Evolutionary conservation across 2,888 invertebrate species (phyloP), one percentile per base, ranked within the genome.

Genomic region (Aphidius colemani): DNA sequence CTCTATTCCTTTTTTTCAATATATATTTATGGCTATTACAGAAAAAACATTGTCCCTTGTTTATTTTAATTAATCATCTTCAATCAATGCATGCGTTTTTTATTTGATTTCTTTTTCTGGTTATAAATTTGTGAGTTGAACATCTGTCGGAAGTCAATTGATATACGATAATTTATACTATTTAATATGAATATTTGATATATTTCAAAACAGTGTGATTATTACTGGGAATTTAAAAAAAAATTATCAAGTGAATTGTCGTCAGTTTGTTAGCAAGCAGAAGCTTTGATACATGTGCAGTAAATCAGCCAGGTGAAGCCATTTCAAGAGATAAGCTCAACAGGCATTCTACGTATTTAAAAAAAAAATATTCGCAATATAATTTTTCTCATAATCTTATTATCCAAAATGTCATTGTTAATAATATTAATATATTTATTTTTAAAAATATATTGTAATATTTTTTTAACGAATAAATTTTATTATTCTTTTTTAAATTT

Each of bases 301-400:
- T 65, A 65, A 65, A 65, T 65, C 61, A 65, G 58, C 53, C 57
- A 18, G 13, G 13, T 57, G 61, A 61, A 56, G 50, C 45, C 57
- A 45, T 57, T 46, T 48, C 60, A 53, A 43, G 65, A 65, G 65
- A 65, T 65, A 65, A 65, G 65, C 65, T 30, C 30, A 30, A 30
- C 58, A 61, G 44, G 61, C 56, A 60, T 64, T 56, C 30, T 51
- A n/a, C 40, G 39, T 60, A 56, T 39, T 65, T 30, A 3, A 30
- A 30, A 30, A 18, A 30, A 30, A 30, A 30, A 30, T 30, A 30
- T 30, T 30, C 5, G 5, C 30, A 30, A 30, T 30, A 30, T 30
- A 30, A 30, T 30, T 30, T 30, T 30, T 30, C 5, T 30, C 0
- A 30, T 30, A 30, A 30, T 30, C 30, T 30, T 5, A 30, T 30